Evolutionary conservation across 2,113 vertebrate genomes (phyloP), one percentile per base, ranked within the genome.

Genomic region (Pleuronectes platessa): DNA sequence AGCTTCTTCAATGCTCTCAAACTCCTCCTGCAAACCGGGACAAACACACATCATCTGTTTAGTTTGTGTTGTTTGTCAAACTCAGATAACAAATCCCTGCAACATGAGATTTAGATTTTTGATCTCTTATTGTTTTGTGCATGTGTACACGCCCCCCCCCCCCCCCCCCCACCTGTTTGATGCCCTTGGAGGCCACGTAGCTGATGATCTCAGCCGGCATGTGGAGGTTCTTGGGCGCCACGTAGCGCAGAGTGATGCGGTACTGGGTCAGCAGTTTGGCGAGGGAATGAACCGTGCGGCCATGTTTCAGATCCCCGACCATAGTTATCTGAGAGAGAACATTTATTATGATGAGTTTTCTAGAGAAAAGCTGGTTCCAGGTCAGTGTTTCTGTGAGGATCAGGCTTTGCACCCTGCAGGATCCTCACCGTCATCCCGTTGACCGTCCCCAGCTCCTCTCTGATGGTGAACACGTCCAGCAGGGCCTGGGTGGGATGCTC

Each of bases 221-320:
- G 86, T 89, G 93, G 42, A 99, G 95, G 84, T 95, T 93, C 1
- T 89, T 95, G 0, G 98, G 98, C 0, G 98, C 95, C 54, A 99
- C 97, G 0, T 99, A 99, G 88, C 97, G 95, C 90, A 99, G 94
- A 8, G 92, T 96, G 92, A 99, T 94, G 0, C 97, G 96, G 90
- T 99, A 99, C 92, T 94, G 96, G 0, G 97, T 99, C 69, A 99
- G 96, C 81, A 99, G 95, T 24, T 96, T 94, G 73, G 98, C 97
- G 54, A 99, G 92, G 10, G 98, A 99, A 35, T 99, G 98, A 61
- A 99, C 98, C 0, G 98, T 99, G 61, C 97, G 96, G 2, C 98
- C 98, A 0, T 99, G 98, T 79, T 99, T 99, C 93, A 99, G 94
- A 88, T 99, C 98, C 0, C 98, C 98, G 0, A 99, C 98, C 98